A percentile compares a stretch with the other conserved stretches of the same genome.
These are phyloP conservation scores for Drosophila quadrilineata DNA, from an alignment of 1,140 invertebrate species.

Conservation along the genomic window DNA sequence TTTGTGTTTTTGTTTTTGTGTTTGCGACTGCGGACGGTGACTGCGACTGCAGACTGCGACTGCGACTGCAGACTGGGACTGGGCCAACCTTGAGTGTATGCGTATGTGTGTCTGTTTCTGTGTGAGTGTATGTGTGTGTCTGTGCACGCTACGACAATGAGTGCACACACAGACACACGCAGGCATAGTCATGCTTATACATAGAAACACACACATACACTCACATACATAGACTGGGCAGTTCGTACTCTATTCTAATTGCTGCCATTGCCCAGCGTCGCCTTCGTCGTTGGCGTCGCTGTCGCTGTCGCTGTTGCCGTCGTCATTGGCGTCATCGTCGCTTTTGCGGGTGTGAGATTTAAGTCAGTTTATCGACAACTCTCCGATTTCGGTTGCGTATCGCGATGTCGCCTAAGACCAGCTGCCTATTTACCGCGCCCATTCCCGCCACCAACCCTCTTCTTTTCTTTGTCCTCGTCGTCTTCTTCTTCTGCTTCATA, in stretches of 20 bases:
- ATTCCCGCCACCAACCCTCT: neutral
- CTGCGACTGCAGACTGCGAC: slow-evolving; percentile 7
- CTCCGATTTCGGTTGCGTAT: slow-evolving; percentile 67
- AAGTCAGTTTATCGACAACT: slow-evolving; percentile 74
- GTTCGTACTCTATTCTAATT: slow-evolving; percentile 67
- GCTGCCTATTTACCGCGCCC: too few species aligned
- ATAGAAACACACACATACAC: neutral
- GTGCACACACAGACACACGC: slow-evolving; percentile 6
- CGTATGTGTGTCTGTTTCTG: too few species aligned
- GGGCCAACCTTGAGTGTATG: slow-evolving; percentile 64
- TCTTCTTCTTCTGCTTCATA: neutral
- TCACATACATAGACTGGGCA: neutral
- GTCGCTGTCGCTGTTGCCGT: slow-evolving; percentile 24
- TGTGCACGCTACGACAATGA: slow-evolving; percentile 30
- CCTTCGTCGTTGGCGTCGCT: slow-evolving; percentile 26
- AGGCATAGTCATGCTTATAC: neutral
- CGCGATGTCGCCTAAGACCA: slow-evolving; percentile 38
- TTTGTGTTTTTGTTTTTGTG: too few species aligned
- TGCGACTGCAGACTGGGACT: slow-evolving; percentile 21
- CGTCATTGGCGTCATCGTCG: slow-evolving; percentile 54
- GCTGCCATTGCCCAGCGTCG: slow-evolving; percentile 39
- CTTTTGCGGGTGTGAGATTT: slow-evolving; percentile 74
- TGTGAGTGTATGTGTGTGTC: slow-evolving; percentile 37
- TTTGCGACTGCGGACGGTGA: slow-evolving; percentile 2
- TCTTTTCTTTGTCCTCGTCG: neutral